Conservation (phyloP, 2,113 vertebrate genomes). For the Actenoides lindsayi region DNA sequence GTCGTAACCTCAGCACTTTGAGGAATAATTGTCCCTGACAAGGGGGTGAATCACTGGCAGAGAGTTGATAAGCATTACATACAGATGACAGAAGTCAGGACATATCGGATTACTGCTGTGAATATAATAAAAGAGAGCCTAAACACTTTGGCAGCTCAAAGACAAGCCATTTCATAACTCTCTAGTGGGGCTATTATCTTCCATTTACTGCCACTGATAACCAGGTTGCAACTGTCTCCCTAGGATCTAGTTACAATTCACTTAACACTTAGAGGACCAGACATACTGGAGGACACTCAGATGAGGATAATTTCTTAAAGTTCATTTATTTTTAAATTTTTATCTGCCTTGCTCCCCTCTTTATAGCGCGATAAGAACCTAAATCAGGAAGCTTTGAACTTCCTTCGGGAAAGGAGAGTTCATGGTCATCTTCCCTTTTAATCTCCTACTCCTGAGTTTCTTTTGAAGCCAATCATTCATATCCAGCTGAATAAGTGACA, state of each 20-base stretch:
- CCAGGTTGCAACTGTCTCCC: conserved; percentile 83
- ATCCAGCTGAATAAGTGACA: conserved; percentile 46
- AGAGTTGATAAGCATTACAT: conserved; percentile 98
- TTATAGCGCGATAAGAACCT: conserved; percentile 62
- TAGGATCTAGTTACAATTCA: conserved; percentile 80
- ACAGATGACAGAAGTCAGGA: conserved; percentile 98
- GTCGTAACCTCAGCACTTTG: conserved; percentile 86
- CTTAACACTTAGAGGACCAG: conserved; percentile 81
- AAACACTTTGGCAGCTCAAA: conserved; percentile 92
- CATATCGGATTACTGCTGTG: conserved; percentile 98
- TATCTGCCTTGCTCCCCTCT: conserved; percentile 66
- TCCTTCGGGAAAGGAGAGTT: conserved; percentile 57
- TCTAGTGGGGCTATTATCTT: conserved; percentile 87
- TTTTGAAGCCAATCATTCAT: conserved; percentile 63
- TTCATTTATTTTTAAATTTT: conserved; percentile 76
- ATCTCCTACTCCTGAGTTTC: conserved; percentile 54
- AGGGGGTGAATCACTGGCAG: conserved; percentile 95
- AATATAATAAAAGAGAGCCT: conserved; percentile 97
- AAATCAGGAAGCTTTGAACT: conserved; percentile 60
- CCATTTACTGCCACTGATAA: conserved; percentile 91
- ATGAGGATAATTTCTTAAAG: conserved; percentile 56
- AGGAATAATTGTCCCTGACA: conserved; percentile 97
- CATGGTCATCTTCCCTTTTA: conserved; percentile 66
- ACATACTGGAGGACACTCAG: conserved; percentile 45
- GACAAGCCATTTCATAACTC: conserved; percentile 88